Conservation (phyloP, 2,113 vertebrate genomes). For the Seriola quinqueradiata region DNA sequence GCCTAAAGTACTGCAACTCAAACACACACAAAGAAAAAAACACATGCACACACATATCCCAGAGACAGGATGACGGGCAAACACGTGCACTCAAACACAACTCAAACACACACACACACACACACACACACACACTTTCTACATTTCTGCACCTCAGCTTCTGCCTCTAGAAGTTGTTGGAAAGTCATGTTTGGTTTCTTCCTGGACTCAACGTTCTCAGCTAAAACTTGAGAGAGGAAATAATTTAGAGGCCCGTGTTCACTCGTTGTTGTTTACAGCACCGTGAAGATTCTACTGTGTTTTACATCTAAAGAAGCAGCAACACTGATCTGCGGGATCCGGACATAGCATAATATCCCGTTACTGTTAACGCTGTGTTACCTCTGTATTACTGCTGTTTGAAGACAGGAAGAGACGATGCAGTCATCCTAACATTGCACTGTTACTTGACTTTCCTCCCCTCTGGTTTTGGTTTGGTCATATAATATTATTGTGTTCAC, state of each 20-base stretch:
- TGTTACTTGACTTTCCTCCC: not conserved
- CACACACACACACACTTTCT: slow-evolving; percentile 24
- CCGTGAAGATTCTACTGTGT: not conserved
- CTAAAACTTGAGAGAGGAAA: slow-evolving; percentile 40
- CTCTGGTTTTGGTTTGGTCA: not conserved
- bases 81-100: slow-evolving; percentile 20
- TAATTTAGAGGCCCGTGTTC: slow-evolving; percentile 7
- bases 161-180: slow-evolving; percentile 59
- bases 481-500: no score
- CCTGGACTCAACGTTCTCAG: slow-evolving; percentile 22
- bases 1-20: slow-evolving; percentile 78
- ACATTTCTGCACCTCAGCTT: slow-evolving; percentile 49
- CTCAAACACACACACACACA: slow-evolving; percentile 23
- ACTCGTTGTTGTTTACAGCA: not conserved
- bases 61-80: slow-evolving; percentile 35
- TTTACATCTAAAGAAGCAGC: not conserved
- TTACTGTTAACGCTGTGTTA: not conserved
- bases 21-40: slow-evolving; percentile 67
- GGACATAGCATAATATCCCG: not conserved
- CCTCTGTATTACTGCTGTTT: not conserved
- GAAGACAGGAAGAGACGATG: not conserved
- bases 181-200: slow-evolving; percentile 55
- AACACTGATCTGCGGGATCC: not conserved
- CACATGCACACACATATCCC: slow-evolving; percentile 48
- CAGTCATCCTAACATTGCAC: not conserved